Evolutionary conservation across 2,113 vertebrate species (phyloP).

Genomic region (Gymnogyps californianus): DNA sequence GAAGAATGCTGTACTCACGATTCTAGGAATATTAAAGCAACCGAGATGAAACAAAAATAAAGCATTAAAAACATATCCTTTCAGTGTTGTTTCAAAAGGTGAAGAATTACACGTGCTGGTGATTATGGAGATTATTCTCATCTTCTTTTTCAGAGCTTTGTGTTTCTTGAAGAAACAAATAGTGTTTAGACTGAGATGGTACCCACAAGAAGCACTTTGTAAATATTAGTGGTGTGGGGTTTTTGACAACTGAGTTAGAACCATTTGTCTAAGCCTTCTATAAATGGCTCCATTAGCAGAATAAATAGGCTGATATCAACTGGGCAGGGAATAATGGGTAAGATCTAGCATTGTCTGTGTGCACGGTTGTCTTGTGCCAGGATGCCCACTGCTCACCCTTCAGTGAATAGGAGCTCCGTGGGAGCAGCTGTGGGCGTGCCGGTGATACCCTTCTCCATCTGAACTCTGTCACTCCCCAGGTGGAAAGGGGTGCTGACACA

Average conservation of each 20-base stretch:
- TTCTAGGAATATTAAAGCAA: neutral
- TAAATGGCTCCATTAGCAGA: neutral
- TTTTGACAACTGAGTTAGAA: neutral
- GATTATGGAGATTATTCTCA: neutral
- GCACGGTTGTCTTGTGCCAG: neutral
- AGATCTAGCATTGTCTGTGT: neutral
- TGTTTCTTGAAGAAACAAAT: neutral
- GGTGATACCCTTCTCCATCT: neutral
- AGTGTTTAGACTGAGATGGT: neutral
- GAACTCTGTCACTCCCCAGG: neutral
- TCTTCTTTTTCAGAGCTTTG: neutral
- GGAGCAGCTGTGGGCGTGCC: neutral
- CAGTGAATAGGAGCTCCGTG: fast-evolving
- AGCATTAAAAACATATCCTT: neutral
- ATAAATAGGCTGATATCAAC: neutral
- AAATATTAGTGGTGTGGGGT: neutral
- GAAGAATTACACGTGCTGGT: neutral
- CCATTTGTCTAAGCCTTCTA: neutral
- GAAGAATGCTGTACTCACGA: neutral
- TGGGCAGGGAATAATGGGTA: neutral
- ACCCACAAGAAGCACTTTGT: neutral
- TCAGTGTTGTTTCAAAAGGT: neutral
- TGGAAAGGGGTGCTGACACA: neutral
- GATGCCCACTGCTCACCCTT: neutral
- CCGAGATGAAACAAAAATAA: neutral